Conservation (phyloP, 2,888 invertebrate species). For the Uloborus plumipes region DNA sequence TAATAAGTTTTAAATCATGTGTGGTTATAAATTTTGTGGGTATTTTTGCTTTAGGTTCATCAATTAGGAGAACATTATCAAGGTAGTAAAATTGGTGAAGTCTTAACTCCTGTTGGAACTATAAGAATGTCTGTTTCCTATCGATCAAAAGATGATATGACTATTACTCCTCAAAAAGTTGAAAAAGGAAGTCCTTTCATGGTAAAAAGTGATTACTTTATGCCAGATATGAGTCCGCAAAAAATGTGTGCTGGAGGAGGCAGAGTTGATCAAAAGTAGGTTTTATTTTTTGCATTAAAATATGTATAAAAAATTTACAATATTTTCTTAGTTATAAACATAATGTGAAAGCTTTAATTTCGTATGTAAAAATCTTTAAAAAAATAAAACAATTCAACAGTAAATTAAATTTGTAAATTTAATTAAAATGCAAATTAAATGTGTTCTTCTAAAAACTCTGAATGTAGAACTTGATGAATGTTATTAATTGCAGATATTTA, state of each 20-base stretch:
- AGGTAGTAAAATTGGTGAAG: conserved; percentile 85
- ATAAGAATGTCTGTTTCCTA: conserved; percentile 86
- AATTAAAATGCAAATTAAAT: too few relatives aligned
- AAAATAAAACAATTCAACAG: too few relatives aligned
- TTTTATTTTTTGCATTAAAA: neutral
- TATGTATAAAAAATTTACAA: too few relatives aligned
- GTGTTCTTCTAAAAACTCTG: too few relatives aligned
- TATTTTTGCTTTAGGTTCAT: conserved; percentile 31
- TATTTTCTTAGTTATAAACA: too few relatives aligned
- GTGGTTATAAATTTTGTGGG: neutral
- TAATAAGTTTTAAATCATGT: neutral
- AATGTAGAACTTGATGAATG: neutral
- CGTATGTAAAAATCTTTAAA: too few relatives aligned
- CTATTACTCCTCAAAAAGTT: conserved; percentile 84
- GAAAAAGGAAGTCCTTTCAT: conserved; percentile 78
- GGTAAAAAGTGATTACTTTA: conserved; percentile 92
- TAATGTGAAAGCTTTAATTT: too few relatives aligned
- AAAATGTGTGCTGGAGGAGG: conserved; percentile 68
- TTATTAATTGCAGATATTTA: conserved; percentile 5
- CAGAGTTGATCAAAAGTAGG: conserved; percentile 12
- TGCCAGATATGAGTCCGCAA: conserved; percentile 79
- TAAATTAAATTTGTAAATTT: too few relatives aligned
- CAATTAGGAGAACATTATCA: conserved; percentile 83
- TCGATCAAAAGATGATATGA: conserved; percentile 84
- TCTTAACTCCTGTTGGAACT: conserved; percentile 88